A percentile compares a stretch with the other conserved stretches of the same genome.
Evolutionary conservation across 2,797 vertebrate genomes (phyloP).

Genomic region (Otolemur crassicaudatus): DNA sequence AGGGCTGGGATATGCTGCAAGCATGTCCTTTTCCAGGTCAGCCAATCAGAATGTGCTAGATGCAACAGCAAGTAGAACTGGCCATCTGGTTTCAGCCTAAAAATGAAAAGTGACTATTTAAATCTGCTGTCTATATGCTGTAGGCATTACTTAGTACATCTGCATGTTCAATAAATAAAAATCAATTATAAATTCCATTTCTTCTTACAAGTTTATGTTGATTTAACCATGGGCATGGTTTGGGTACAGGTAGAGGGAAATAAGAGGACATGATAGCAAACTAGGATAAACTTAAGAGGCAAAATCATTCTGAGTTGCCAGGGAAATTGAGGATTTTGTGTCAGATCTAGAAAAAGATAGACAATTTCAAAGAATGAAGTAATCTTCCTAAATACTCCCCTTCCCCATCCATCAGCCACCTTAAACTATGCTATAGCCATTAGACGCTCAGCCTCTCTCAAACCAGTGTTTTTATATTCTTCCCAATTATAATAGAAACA

Average conservation of each 20-base stretch:
- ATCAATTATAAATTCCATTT: conserved; percentile 51
- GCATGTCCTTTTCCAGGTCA: conserved; percentile 51
- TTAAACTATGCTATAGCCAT: not conserved
- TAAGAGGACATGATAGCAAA: not conserved
- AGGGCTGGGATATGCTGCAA: not conserved
- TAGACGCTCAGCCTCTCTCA: not conserved
- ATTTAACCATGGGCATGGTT: not conserved
- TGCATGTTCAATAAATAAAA: conserved; percentile 56
- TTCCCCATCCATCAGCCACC: not conserved
- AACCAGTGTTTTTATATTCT: not conserved
- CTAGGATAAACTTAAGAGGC: not conserved
- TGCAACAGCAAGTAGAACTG: conserved; percentile 55
- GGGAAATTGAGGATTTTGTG: not conserved
- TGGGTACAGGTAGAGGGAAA: not conserved
- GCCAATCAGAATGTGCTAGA: conserved; percentile 60
- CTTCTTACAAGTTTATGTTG: not conserved
- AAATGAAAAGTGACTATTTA: conserved; percentile 66
- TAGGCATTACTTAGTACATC: conserved; percentile 50
- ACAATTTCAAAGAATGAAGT: not conserved
- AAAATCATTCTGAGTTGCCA: not conserved
- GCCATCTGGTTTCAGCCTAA: conserved; percentile 72
- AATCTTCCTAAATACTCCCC: not conserved
- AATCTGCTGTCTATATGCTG: conserved; percentile 25
- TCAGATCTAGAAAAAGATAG: not conserved
- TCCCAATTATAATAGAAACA: not conserved